Evolutionary conservation across 2,113 vertebrate genomes (phyloP), one percentile per base, ranked within the genome.

Genomic region (Aldabrachelys gigantea): DNA sequence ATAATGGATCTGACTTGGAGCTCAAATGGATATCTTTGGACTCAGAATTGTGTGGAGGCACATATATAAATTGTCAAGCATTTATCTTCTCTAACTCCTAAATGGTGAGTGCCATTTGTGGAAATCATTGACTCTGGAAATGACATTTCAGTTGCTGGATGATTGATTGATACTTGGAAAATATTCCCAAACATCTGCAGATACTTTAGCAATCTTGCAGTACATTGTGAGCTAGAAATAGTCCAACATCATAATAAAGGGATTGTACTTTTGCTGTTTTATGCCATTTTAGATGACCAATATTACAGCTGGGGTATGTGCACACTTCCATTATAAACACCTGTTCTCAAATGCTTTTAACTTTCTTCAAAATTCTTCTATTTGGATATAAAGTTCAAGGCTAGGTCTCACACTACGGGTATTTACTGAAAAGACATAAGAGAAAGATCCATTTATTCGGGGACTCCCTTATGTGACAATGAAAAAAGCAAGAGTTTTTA

Each of bases 281-380:
- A 80, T 78, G 90, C 59, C 75, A 80, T 93, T 91, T 94, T 81
- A 82, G 87, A 88, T 95, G 81, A 89, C 90, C 92, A 89, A 78
- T 72, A 78, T 35, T 4, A 93, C 85, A 59, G 41, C 69, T 1
- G 69, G 62, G 75, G 88, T 82, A 59, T 56, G 88, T 89, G 72
- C 89, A 93, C 81, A 86, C 65, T 22, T 93, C 72, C 87, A n/a
- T 76, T 87, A 87, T 41, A 94, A 78, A 94, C 76, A 88, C 84
- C 44, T 4, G 16, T 91, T 93, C 95, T 96, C 85, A 97, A 97
- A 97, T 94, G 92, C 88, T 92, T 57, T 88, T 89, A 93, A 82
- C 31, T 85, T 54, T 82, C 16, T 86, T 49, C 56, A 91, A 89
- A 81, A 93, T 82, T 25, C 69, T 47, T 44, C 24, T 59, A 92